Conservation (phyloP, 2,888 invertebrate genomes). For the Seira sanloemensis region DNA sequence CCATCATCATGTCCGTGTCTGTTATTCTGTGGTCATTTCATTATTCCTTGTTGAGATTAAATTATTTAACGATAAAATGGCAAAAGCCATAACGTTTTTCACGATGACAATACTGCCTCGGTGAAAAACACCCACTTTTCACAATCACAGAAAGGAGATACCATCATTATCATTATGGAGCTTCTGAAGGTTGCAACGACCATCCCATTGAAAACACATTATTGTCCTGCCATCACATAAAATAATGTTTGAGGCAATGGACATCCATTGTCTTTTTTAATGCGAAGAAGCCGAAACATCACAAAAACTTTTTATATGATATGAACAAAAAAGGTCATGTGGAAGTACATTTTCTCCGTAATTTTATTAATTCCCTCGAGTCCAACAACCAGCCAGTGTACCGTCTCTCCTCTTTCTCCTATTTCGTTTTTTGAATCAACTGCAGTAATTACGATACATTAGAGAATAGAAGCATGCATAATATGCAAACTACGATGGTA, state of each 20-base stretch:
- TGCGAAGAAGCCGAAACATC: background rate
- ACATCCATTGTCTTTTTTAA: conserved; percentile 32
- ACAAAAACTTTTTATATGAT: conserved; percentile 30
- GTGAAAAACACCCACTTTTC: background rate
- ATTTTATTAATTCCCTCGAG: conserved; percentile 31
- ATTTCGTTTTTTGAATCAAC: background rate
- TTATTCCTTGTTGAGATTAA: background rate
- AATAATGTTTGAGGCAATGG: background rate
- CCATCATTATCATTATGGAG: background rate
- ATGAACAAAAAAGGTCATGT: conserved; percentile 52
- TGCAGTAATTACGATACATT: background rate
- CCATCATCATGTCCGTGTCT: background rate
- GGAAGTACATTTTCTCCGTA: conserved; percentile 21
- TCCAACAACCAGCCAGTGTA: too few species aligned
- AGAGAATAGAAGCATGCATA: background rate
- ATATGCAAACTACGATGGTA: background rate
- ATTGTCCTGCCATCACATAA: conserved; percentile 13
- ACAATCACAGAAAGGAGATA: background rate
- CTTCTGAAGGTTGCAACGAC: background rate
- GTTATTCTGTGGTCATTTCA: background rate
- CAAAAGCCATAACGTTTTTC: background rate
- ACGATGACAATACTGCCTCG: background rate
- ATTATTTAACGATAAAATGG: background rate
- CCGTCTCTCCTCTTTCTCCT: background rate
- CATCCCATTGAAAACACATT: conserved; percentile 45